Evolutionary conservation across 2,113 vertebrate species (phyloP), one percentile per base, ranked within the genome.

Genomic region (Boulengeromyrus knoepffleri): DNA sequence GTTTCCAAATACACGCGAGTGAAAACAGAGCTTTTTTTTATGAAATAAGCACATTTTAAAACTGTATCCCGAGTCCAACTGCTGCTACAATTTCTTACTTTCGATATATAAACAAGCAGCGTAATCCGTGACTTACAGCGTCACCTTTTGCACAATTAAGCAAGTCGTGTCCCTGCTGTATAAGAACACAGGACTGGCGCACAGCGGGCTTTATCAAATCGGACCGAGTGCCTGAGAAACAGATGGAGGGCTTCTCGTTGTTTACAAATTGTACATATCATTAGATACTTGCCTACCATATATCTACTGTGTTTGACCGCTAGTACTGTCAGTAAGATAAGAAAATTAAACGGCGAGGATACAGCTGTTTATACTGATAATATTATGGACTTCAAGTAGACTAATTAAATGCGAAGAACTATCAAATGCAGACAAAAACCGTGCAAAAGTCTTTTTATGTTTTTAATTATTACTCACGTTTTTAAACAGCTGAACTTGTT

Each of bases 341-440:
- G 85, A 36, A 15, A 53, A 87, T 53, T 36, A 87, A 87, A 58
- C 53, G 84, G 84, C 84, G n/a, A 5, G 46, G n/a, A 50, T 47
- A 17, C 86, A 46, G 39, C 47, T 88, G 87, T 62, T 88, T 58
- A 42, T 62, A 45, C 53, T 45, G 87, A 88, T 88, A 88, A 62
- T 62, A 62, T 5, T 58, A 17, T 21, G 77, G 3, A 74, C 66
- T 74, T 42, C 74, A 39, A 85, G 83, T 45, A 47, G 24, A 24
- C 53, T 15, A 58, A 88, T 46, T 58, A 58, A 42, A 62, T 62
- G 1, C 21, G 21, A 45, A 58, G 5, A 6, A 27, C 47, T 3
- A 87, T 21, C 3, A 36, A 45, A 62, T 3, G 6, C 87, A 9
- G 27, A 46, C n/a, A 50, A 31, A 27, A n/a, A 12, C 49, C 2